Evolutionary conservation across 2,797 vertebrate genomes (phyloP), one percentile per base, ranked within the genome.

Genomic region (Microhierax caerulescens): DNA sequence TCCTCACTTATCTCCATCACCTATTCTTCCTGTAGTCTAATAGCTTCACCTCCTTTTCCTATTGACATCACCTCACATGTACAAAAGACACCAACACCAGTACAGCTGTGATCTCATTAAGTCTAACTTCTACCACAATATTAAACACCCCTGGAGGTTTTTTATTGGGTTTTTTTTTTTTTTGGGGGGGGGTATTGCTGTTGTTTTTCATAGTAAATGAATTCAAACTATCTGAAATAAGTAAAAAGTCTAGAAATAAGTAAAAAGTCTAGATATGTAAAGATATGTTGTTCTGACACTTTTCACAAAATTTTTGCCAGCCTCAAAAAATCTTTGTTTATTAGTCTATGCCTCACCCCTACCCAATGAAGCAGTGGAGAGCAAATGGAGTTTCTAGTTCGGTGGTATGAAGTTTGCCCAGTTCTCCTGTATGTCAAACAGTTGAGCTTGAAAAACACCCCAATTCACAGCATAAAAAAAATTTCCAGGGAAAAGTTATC

Each of bases 91-190:
- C 13, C 65, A 53, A 19, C 51, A 86, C 10, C 57, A 67, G 32
- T 45, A 50, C 20, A 30, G 19, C 45, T 70, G 37, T 41, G 30
- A 37, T 53, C 77, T 81, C 4, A 0, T 53, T 18, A 1, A 5
- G 59, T 79, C 23, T 37, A 61, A 77, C 30, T 32, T 85, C 70
- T 43, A 48, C 23, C 20, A 10, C 23, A 19, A 16, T 10, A n/a
- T 1, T 34, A 37, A 8, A 45, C 75, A 1, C 3, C 7, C 13
- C 8, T 13, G 11, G 19, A 15, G 0, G 0, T 7, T 51, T 59
- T 59, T 39, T 16, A 5, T 24, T 47, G 3, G n/a, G 5, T 13
- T 22, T 13, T 23, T 8, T 30, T 28, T n/a, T 15, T n/a, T n/a
- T n/a, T n/a, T n/a, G n/a, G n/a, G n/a, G n/a, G 7, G 5, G 47